Evolutionary conservation across 2,113 vertebrate species (phyloP).

Genomic region (Microtus montanus): DNA sequence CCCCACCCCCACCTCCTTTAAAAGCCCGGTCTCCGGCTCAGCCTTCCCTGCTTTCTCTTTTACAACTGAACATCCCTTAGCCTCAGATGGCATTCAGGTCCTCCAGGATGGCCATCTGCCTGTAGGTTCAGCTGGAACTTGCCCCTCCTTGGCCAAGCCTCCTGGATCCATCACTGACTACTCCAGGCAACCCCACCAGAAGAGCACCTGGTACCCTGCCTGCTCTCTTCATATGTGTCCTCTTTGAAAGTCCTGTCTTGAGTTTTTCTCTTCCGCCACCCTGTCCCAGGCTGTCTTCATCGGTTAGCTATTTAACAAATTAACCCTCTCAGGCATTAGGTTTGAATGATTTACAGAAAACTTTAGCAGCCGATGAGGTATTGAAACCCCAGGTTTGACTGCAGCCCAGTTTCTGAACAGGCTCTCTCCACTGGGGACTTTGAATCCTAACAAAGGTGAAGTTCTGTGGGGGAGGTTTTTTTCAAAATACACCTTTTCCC

Average conservation of each 20-base stretch:
- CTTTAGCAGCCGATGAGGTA: background rate
- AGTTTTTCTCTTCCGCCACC: background rate
- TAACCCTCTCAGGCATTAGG: background rate
- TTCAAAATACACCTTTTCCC: background rate
- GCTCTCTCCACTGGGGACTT: background rate
- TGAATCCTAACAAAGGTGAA: background rate
- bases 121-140: background rate
- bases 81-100: background rate
- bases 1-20: background rate
- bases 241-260: background rate
- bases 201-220: background rate
- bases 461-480: background rate
- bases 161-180: background rate
- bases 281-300: background rate
- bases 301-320: background rate
- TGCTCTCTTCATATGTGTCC: no score
- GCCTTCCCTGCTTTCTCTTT: background rate
- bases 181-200: background rate
- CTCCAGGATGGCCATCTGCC: background rate
- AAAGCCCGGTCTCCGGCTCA: background rate
- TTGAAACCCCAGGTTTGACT: background rate
- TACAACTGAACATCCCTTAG: background rate
- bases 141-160: fast-evolving
- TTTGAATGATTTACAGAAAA: background rate
- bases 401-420: background rate